Evolutionary conservation across 2,113 vertebrate species (phyloP), one percentile per base, ranked within the genome.

Genomic region (Melanerpes formicivorus): DNA sequence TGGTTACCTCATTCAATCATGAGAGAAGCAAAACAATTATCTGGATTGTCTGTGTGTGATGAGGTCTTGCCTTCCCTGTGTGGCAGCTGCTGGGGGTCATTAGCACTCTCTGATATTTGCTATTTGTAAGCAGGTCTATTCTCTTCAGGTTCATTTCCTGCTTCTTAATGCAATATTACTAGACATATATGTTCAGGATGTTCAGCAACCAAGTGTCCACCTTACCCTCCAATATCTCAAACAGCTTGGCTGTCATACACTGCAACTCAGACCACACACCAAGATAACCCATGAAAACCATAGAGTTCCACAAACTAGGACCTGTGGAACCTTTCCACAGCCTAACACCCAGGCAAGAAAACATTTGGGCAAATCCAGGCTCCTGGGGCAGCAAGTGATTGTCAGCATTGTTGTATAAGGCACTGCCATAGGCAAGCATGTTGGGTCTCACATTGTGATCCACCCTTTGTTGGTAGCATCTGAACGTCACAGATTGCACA

Each of bases 1-100:
- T 5, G 4, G 79, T 10, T 5, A 6, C 27, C 37, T 25, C 1
- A 0, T 50, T 77, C 44, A 62, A 62, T 26, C 0, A 0, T 14
- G n/a, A 3, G 1, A 16, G 88, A 83, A 81, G 77, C 23, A 91
- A 78, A 73, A 72, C 77, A 91, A 90, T 50, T 26, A 32, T 56
- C 66, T 83, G 52, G 32, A 30, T 46, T 44, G 48, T 21, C 25
- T 76, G 90, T 81, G 55, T 29, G 11, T 40, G 83, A 90, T 9
- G 25, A 88, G 50, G n/a, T 84, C 83, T 80, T 87, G n/a, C 54
- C 32, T 86, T 56, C 58, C 91, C 84, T 90, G 70, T 58, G 59
- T 42, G 44, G 50, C 84, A 65, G 34, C 63, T 95, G 70, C 48
- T 78, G 73, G 66, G 44, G 32, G 62, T 81, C 66, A 55, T 80